A percentile compares a stretch with the other conserved stretches of the same genome.
Conservation (phyloP, 2,113 vertebrate genomes). For the Phrynosoma platyrhinos region DNA sequence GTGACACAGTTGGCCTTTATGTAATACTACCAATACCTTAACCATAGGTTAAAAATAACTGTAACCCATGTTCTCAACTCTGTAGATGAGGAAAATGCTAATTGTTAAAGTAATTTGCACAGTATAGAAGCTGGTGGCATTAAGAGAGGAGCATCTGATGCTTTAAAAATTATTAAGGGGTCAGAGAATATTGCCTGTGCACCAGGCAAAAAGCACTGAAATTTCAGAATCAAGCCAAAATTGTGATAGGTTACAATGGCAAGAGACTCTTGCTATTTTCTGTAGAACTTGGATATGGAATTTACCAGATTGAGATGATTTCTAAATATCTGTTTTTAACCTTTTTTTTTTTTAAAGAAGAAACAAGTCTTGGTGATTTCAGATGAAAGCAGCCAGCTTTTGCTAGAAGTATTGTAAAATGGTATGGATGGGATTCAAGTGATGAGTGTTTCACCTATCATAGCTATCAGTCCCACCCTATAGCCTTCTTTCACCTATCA, state of each 20-base stretch:
- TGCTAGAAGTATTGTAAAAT: background rate
- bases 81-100: background rate
- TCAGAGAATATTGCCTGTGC: background rate
- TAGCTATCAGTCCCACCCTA: background rate
- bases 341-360: background rate
- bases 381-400: background rate
- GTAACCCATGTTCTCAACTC: background rate
- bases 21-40: background rate
- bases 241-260: background rate
- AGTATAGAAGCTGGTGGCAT: background rate
- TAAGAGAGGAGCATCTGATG: background rate
- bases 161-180: background rate
- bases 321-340: background rate
- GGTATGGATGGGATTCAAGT: background rate
- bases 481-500: background rate
- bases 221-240: slow-evolving; percentile 1
- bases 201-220: background rate
- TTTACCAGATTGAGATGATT: background rate
- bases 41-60: background rate
- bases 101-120: background rate
- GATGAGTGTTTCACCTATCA: background rate
- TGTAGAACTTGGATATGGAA: background rate
- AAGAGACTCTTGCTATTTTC: background rate
- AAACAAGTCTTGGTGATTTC: background rate
- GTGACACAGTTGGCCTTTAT: background rate